A percentile compares a stretch with the other conserved stretches of the same genome.
Conservation (phyloP, 2,888 invertebrate species). For the Orchesella flavescens region DNA sequence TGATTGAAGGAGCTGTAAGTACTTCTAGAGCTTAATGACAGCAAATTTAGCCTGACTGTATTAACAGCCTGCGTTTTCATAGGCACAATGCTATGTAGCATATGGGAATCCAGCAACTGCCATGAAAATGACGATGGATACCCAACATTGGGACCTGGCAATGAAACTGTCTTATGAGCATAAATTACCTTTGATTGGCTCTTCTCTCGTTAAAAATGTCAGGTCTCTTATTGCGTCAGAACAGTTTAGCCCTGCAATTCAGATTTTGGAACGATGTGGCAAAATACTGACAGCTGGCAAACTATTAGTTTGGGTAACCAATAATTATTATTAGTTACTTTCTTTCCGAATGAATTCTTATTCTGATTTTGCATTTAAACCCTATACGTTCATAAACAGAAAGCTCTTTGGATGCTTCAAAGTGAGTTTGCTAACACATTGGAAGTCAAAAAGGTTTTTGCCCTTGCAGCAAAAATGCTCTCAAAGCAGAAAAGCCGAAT, state of each 20-base stretch:
- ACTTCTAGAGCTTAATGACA: neutral
- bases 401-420: constrained; percentile 35
- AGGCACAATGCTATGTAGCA: constrained; percentile 30
- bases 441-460: constrained; percentile 51
- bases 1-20: constrained; percentile 46
- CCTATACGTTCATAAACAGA: constrained; percentile 32
- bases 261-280: constrained; percentile 52
- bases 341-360: too few species aligned
- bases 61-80: too few species aligned
- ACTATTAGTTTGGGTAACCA: constrained; percentile 42
- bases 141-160: constrained; percentile 54
- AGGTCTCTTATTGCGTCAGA: constrained; percentile 32
- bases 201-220: constrained; percentile 46
- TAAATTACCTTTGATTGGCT: constrained; percentile 34
- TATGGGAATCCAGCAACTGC: constrained; percentile 33
- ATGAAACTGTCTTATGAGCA: constrained; percentile 36
- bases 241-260: constrained; percentile 39
- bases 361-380: too few species aligned
- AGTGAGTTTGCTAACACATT: constrained; percentile 10
- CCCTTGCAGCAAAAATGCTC: constrained; percentile 48
- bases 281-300: constrained; percentile 59
- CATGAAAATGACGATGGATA: constrained; percentile 46
- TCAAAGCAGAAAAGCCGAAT: constrained; percentile 17
- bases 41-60: too few species aligned
- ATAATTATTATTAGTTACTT: neutral